Evolutionary conservation across 2,888 invertebrate genomes (phyloP).

Genomic region (Epiperipatus broadwayi): DNA sequence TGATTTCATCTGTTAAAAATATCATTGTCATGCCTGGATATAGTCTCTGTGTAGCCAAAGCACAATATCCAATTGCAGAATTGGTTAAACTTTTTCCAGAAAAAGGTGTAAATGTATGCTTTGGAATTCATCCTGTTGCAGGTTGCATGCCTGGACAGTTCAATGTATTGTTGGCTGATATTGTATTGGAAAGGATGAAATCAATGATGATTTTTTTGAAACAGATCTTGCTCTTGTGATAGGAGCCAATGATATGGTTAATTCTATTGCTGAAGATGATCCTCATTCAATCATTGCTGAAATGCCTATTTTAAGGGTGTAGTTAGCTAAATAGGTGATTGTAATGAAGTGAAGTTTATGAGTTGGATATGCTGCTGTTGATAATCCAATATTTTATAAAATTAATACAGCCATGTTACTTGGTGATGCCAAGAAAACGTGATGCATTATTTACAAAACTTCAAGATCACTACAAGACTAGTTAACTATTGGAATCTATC

Average conservation of each 20-base stretch:
- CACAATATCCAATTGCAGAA: conserved; percentile 77
- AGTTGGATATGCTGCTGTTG: conserved; percentile 72
- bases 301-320: conserved; percentile 74
- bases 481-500: no score
- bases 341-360: conserved; percentile 77
- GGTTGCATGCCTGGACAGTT: conserved; percentile 80
- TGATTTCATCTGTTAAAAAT: conserved; percentile 53
- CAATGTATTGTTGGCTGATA: conserved; percentile 74
- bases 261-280: conserved; percentile 72
- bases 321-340: conserved; percentile 58
- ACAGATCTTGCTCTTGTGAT: conserved; percentile 69
- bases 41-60: conserved; percentile 74
- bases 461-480: conserved; percentile 29
- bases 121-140: conserved; percentile 78
- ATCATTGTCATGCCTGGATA: conserved; percentile 78
- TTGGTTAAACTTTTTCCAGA: conserved; percentile 49
- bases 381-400: conserved; percentile 79
- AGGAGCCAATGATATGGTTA: conserved; percentile 75
- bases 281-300: conserved; percentile 77
- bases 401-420: conserved; percentile 62
- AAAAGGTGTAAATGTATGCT: conserved; percentile 60
- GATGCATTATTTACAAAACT: conserved; percentile 54
- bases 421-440: conserved; percentile 77
- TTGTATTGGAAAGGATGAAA: conserved; percentile 87
- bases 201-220: conserved; percentile 62